Evolutionary conservation across 2,797 vertebrate species (phyloP).

Genomic region (Cossypha dichroa): DNA sequence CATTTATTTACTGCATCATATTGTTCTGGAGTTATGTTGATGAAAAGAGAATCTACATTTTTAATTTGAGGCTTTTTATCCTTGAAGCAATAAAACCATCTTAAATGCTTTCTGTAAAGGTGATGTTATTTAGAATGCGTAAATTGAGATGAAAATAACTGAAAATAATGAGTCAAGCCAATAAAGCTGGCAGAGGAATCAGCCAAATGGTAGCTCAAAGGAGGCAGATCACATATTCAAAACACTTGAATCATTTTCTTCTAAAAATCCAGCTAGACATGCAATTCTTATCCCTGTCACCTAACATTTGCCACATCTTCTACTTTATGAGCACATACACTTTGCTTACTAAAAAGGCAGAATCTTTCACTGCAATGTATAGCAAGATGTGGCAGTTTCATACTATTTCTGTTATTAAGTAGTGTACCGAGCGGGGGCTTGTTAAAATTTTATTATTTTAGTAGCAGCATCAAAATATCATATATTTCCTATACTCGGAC

Average conservation of each 20-base stretch:
- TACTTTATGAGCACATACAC: not conserved
- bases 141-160: not conserved
- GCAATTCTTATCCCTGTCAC: not conserved
- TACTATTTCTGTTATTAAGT: not conserved
- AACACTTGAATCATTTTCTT: not conserved
- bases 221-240: not conserved
- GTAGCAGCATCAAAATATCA: not conserved
- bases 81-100: not conserved
- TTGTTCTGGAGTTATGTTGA: not conserved
- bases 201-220: not conserved
- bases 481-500: not conserved
- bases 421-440: not conserved
- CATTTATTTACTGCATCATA: not conserved
- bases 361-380: not conserved
- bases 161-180: not conserved
- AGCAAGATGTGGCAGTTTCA: not conserved
- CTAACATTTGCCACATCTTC: not conserved
- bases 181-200: not conserved
- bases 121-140: not conserved
- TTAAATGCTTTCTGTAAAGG: not conserved
- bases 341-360: not conserved
- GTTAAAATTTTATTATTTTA: slow-evolving; percentile 19
- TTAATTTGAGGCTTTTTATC: not conserved
- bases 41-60: not conserved
- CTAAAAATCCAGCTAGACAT: not conserved